phyloP scores from a whole-genome alignment of 1,140 invertebrate genomes.

The Paraescarpia echinospica region DNA sequence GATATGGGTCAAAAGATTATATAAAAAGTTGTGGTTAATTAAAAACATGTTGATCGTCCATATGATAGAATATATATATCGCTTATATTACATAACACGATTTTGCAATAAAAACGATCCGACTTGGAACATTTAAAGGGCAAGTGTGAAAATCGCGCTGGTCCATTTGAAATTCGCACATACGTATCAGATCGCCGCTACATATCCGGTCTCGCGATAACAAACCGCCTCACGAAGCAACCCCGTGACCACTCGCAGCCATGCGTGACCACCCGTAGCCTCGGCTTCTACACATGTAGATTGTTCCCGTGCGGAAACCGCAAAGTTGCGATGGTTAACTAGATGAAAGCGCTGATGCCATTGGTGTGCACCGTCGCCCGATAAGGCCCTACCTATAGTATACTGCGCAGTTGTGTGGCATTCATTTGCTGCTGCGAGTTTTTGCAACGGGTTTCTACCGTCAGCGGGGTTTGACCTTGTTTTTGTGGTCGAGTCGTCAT shows the following conservation, averaged over 20 bases:
- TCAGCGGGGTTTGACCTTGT: not conserved
- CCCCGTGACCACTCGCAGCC: too few relatives aligned
- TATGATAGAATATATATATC: not conserved
- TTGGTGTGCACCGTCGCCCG: not conserved
- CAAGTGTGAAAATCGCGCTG: not conserved
- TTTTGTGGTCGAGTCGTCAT: not conserved
- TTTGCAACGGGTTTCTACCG: not conserved
- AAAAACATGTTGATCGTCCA: not conserved
- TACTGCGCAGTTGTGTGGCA: not conserved
- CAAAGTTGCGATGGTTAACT: not conserved
- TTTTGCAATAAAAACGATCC: not conserved
- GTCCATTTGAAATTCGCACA: not conserved
- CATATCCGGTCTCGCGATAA: not conserved
- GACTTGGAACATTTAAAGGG: not conserved
- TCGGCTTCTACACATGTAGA: not conserved
- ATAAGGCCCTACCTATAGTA: not conserved
- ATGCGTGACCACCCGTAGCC: too few relatives aligned
- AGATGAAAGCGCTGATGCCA: not conserved
- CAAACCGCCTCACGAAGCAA: not conserved
- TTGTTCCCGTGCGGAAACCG: not conserved
- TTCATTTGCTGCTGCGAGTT: not conserved
- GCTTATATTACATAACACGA: not conserved
- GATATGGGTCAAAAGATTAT: too few relatives aligned
- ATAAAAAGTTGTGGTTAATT: not conserved
- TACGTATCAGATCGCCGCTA: not conserved